Conservation (phyloP, 2,113 vertebrate species). For the Phrynocephalus versicolor region DNA sequence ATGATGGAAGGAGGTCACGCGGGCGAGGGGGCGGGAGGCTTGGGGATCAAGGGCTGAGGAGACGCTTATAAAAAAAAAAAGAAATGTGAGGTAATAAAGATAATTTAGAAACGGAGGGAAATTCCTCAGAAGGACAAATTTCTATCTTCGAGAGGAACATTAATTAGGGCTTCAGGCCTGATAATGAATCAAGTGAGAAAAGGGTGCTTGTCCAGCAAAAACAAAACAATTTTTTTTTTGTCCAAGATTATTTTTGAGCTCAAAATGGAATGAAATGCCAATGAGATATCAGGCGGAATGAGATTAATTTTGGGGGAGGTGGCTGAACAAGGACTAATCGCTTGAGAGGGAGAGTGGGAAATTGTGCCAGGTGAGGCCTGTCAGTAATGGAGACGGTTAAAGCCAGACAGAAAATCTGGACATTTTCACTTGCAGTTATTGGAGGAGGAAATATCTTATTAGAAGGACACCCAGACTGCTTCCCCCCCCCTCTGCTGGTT, state of each 20-base stretch:
- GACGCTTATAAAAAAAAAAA: too few relatives aligned
- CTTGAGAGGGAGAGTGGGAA: slow-evolving; percentile 9
- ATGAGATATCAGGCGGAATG: slow-evolving; percentile 23
- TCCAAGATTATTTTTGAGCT: slow-evolving; percentile 39
- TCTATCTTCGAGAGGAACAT: slow-evolving; percentile 43
- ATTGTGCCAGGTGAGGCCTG: background rate
- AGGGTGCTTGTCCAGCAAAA: slow-evolving; percentile 32
- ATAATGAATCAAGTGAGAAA: slow-evolving; percentile 47
- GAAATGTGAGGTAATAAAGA: slow-evolving; percentile 46
- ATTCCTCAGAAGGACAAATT: slow-evolving; percentile 50
- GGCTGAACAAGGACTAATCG: slow-evolving; percentile 13
- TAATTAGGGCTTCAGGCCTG: slow-evolving; percentile 26
- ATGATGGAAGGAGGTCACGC: background rate
- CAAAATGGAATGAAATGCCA: slow-evolving; percentile 38
- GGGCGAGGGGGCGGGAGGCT: background rate
- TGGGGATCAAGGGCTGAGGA: background rate
- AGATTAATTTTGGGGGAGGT: slow-evolving; percentile 21
- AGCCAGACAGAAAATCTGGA: background rate
- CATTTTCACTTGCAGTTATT: background rate
- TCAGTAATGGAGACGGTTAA: slow-evolving; percentile 25
- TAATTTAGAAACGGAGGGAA: slow-evolving; percentile 33
- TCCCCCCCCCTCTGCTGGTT: background rate
- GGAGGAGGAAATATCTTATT: background rate
- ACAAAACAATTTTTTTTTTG: slow-evolving; percentile 34
- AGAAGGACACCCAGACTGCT: background rate